Base-by-base conservation (phyloP, 92 coral and sea anemone genomes). In the Diadumene lineata region DNA sequence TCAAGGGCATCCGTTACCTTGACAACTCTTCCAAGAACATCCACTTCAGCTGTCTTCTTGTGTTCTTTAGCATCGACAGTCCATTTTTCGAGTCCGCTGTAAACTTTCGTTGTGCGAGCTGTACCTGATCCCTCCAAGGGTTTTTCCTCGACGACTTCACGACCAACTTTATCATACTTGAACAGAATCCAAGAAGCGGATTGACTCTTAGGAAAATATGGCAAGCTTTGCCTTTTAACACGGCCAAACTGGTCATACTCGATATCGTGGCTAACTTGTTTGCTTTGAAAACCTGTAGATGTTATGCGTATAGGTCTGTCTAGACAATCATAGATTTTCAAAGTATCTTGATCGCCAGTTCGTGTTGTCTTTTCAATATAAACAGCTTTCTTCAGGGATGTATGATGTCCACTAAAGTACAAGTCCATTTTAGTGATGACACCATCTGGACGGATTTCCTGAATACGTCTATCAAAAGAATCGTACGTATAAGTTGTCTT, bases 1-100 rank as follows among this genome's bases (percentile, higher is more conserved):
- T 63, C 71, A 29, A 74, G 63, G 63, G 71, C 43, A 74, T 74
- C 79, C n/a, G 79, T 62, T 0, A 74, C 79, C 25, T 61, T 62
- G 3, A 74, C 63, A 26, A 34, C 63, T 60, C 70, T 74, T 26
- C 79, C 79, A 22, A 74, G 44, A 43, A 50, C 79, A 64, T 74
- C 79, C n/a, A 51, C 63, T 19, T 74, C 71, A 0, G 51, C 50
- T 31, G 32, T 74, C 21, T 74, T 74, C 25, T 16, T 74, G 61
- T 74, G 61, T 1, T 70, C 79, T 61, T 74, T 74, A 0, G 79
- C 79, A 50, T 74, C 71, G 0, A 50, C 63, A 1, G 56, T 61
- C 17, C 31, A 61, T 63, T 31, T 61, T 7, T 60, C 70, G 22
- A 74, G 79, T 43, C 79, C 79, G 31, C 63, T 50, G 34, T 60